Conservation (phyloP, 2,888 invertebrate species). For the Leucania comma region DNA sequence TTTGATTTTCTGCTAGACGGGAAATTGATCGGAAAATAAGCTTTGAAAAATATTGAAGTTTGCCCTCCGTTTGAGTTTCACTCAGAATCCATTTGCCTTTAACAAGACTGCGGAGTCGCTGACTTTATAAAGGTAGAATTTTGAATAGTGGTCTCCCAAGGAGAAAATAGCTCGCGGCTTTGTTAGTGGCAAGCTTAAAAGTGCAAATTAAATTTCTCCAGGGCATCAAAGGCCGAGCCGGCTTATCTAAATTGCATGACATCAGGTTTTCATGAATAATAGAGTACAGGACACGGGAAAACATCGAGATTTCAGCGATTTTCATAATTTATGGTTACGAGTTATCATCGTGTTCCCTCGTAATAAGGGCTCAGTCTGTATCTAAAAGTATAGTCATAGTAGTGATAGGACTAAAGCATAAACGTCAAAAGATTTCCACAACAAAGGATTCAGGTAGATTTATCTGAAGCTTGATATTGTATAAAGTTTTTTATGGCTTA, state of each 20-base stretch:
- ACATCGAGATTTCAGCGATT: conserved; percentile 61
- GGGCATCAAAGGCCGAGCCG: conserved; percentile 72
- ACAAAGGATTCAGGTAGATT: conserved; percentile 35
- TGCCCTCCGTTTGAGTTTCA: conserved; percentile 29
- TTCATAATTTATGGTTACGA: conserved; percentile 59
- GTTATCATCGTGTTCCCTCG: conserved; percentile 20
- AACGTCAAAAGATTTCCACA: conserved; percentile 34
- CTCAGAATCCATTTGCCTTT: conserved; percentile 48
- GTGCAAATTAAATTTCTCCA: conserved; percentile 83
- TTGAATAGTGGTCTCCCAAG: conserved; percentile 63
- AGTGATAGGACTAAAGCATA: conserved; percentile 21
- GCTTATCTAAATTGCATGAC: conserved; percentile 83
- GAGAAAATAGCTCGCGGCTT: conserved; percentile 67
- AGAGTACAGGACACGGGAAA: conserved; percentile 60
- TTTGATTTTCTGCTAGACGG: conserved; percentile 26
- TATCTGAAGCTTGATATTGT: conserved; percentile 9
- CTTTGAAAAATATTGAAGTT: conserved; percentile 26
- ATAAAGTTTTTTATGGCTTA: conserved; percentile 29
- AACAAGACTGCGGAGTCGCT: conserved; percentile 30
- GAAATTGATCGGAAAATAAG: conserved; percentile 11
- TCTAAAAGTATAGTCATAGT: conserved; percentile 20
- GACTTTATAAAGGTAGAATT: conserved; percentile 54
- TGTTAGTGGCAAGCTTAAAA: conserved; percentile 74
- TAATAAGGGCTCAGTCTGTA: conserved; percentile 19
- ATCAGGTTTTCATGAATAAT: conserved; percentile 81